A percentile compares a stretch with the other conserved stretches of the same genome.
phyloP scores from a whole-genome alignment of 2,797 vertebrate species.

The Synanceia verrucosa region DNA sequence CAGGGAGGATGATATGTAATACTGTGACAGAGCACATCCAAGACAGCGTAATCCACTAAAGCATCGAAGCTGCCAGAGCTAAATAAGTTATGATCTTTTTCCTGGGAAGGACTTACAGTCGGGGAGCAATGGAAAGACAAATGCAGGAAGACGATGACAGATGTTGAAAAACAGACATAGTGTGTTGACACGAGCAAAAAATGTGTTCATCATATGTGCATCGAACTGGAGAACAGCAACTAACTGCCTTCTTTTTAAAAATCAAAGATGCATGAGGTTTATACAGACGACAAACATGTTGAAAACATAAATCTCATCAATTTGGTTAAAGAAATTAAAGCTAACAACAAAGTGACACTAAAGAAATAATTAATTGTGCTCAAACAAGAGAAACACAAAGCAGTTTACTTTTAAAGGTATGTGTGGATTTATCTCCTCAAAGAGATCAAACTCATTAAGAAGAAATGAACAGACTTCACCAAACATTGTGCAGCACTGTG shows the following conservation, averaged over 20 bases:
- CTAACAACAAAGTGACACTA: not conserved
- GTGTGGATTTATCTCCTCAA: not conserved
- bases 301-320: too few species aligned
- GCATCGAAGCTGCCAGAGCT: conserved; percentile 20
- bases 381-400: too few species aligned
- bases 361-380: too few species aligned
- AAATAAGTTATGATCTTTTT: conserved; percentile 44
- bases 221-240: not conserved
- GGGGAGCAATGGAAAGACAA: conserved; percentile 33
- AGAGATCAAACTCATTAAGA: not conserved
- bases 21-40: conserved; percentile 30
- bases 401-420: too few species aligned
- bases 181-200: conserved; percentile 25
- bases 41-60: conserved; percentile 47
- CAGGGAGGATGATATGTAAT: conserved; percentile 36
- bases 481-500: not conserved
- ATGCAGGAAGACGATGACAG: conserved; percentile 24
- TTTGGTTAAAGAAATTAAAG: not conserved
- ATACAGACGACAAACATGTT: conserved; percentile 1
- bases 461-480: not conserved
- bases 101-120: conserved; percentile 36
- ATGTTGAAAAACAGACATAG: conserved; percentile 23
- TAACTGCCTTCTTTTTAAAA: not conserved
- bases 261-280: not conserved
- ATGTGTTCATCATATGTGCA: conserved; percentile 18